Evolutionary conservation across 1,140 invertebrate species (phyloP), one percentile per base, ranked within the genome.

Genomic region (Heliconius himera): DNA sequence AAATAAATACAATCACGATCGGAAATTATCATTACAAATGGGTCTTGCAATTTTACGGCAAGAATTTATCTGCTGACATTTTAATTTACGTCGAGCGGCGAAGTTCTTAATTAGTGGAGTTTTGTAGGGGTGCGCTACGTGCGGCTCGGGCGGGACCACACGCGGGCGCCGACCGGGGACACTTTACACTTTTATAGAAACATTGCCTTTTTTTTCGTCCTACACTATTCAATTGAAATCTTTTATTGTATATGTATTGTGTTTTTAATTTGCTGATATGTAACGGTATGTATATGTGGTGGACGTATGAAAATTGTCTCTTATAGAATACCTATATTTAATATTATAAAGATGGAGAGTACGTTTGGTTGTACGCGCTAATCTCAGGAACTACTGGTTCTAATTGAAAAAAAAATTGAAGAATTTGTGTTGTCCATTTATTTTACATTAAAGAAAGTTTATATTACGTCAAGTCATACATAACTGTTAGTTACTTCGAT

Each of bases 51-150:
- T 90, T 87, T 87, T 81, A 82, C 81, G 81, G 82, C 82, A 81
- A 82, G 82, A 88, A 87, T 87, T 89, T 89, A 89, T 89, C 83
- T 82, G 83, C 83, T 85, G 86, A 86, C 87, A 84, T 88, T 89
- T 89, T 89, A 91, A 90, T 91, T 90, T 90, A 89, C 84, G 85
- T 88, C 82, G 82, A 81, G 79, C 87, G 86, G 85, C 80, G 77
- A 88, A 91, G 84, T 90, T 90, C 88, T 90, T 90, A 91, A 91
- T 91, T 90, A 90, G 88, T 87, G 83, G 83, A 83, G 83, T 84
- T 83, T 83, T 79, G 77, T 82, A 85, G 82, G 82, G 84, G 80
- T 82, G 82, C 81, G 41, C 76, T 77, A 77, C 76, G 76, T 77
- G 70, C 76, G 70, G 70, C 54, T 70, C 76, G 49, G 51, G 79